Evolutionary conservation across 2,888 invertebrate genomes (phyloP).

Genomic region (Ptychoptera contaminata): DNA sequence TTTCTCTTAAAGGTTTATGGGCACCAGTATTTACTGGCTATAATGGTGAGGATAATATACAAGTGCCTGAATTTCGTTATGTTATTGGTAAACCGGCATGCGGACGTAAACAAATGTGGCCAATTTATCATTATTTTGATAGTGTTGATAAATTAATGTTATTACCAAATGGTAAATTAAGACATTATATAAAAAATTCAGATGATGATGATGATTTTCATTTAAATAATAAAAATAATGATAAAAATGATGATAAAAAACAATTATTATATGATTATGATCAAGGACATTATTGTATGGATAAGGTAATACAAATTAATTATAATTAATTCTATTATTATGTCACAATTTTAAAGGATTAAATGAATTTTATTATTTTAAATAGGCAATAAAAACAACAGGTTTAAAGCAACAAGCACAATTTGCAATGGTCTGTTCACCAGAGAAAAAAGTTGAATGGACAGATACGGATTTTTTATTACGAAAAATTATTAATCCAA

Average conservation of each 20-base stretch:
- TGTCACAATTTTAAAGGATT: too few species aligned
- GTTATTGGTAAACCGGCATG: slow-evolving; percentile 52
- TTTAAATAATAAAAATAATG: slow-evolving; percentile 11
- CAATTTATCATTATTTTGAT: slow-evolving; percentile 42
- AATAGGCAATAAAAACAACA: slow-evolving; percentile 23
- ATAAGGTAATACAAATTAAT: slow-evolving; percentile 40
- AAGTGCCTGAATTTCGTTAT: slow-evolving; percentile 40
- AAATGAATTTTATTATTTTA: slow-evolving; percentile 5
- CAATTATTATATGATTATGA: slow-evolving; percentile 51
- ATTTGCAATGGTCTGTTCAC: slow-evolving; percentile 59
- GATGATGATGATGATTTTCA: slow-evolving; percentile 29
- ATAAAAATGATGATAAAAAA: slow-evolving; percentile 31
- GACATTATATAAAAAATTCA: slow-evolving; percentile 52
- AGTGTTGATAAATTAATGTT: slow-evolving; percentile 38
- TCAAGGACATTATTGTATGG: slow-evolving; percentile 65
- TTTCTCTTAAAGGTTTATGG: slow-evolving; percentile 33
- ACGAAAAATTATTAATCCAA: slow-evolving; percentile 58
- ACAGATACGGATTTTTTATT: slow-evolving; percentile 56
- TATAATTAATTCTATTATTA: not conserved
- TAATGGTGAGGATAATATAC: slow-evolving; percentile 38
- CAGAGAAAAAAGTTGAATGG: slow-evolving; percentile 55
- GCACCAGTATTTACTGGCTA: slow-evolving; percentile 47
- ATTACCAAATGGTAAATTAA: slow-evolving; percentile 50
- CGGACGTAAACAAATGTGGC: slow-evolving; percentile 50
- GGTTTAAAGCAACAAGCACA: slow-evolving; percentile 35